A percentile compares a stretch with the other conserved stretches of the same genome.
These are phyloP conservation scores for Drosophila greeni DNA, from an alignment of 2,888 invertebrate species.

Conservation along the genomic window DNA sequence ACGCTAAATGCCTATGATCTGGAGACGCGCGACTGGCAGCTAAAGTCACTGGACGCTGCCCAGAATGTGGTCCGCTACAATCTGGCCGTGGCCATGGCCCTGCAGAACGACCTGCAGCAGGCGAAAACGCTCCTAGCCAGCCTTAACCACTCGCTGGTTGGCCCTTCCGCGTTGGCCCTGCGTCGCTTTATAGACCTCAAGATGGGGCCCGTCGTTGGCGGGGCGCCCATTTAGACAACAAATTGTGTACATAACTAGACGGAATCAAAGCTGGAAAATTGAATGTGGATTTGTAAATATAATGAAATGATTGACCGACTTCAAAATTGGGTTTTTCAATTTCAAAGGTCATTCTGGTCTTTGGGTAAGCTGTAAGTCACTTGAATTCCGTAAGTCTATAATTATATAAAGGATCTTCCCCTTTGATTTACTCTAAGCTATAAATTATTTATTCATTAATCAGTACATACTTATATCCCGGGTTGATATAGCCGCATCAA, in stretches of 20 bases:
- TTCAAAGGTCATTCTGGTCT: not conserved
- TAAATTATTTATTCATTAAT: slow-evolving; percentile 68
- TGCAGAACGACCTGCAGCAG: slow-evolving; percentile 87
- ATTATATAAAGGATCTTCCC: not conserved
- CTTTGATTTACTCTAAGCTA: slow-evolving; percentile 31
- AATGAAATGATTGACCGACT: slow-evolving; percentile 80
- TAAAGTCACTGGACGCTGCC: slow-evolving; percentile 82
- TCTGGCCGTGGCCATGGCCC: slow-evolving; percentile 86
- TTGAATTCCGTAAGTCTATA: not conserved
- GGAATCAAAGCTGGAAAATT: slow-evolving; percentile 44
- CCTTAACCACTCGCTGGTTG: slow-evolving; percentile 76
- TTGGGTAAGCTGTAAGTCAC: not conserved
- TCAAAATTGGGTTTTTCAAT: not conserved
- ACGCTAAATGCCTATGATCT: slow-evolving; percentile 80
- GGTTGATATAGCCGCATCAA: slow-evolving; percentile 41
- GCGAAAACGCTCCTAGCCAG: slow-evolving; percentile 75
- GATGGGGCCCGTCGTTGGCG: slow-evolving; percentile 24
- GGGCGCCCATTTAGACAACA: slow-evolving; percentile 54
- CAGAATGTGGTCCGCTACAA: slow-evolving; percentile 88
- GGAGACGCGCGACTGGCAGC: slow-evolving; percentile 80
- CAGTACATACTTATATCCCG: slow-evolving; percentile 59
- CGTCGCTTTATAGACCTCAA: slow-evolving; percentile 81
- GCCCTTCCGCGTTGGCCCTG: slow-evolving; percentile 69
- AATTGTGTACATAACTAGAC: slow-evolving; percentile 64
- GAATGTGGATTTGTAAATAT: slow-evolving; percentile 48